Evolutionary conservation across 1,140 invertebrate genomes (phyloP).

Genomic region (Lasaia peninsularis): DNA sequence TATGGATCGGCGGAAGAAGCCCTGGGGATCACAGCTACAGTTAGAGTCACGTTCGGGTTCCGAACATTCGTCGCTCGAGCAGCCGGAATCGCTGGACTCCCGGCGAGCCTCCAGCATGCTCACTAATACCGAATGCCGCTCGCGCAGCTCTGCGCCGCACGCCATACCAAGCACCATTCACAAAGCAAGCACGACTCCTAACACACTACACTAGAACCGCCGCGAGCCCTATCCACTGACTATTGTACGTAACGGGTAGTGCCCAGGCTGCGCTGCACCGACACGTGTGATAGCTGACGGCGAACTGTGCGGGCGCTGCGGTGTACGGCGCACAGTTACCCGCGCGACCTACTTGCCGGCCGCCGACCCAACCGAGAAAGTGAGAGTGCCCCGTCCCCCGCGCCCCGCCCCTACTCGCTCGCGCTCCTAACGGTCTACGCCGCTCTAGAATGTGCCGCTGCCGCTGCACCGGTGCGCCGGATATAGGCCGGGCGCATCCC

Average conservation of each 20-base stretch:
- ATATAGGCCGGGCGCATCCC: slow-evolving; percentile 74
- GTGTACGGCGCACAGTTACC: slow-evolving; percentile 75
- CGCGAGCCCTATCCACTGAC: slow-evolving; percentile 36
- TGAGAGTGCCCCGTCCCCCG: slow-evolving; percentile 76
- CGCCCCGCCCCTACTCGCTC: slow-evolving; percentile 33
- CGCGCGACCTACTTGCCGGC: slow-evolving; percentile 83
- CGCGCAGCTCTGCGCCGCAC: slow-evolving; percentile 65
- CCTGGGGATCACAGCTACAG: slow-evolving; percentile 84
- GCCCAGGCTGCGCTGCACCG: slow-evolving; percentile 45
- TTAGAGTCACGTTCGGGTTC: slow-evolving; percentile 66
- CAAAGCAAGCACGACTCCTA: slow-evolving; percentile 26
- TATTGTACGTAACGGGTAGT: slow-evolving; percentile 22
- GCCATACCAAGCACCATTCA: slow-evolving; percentile 66
- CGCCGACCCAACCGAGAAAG: slow-evolving; percentile 81
- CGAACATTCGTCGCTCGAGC: slow-evolving; percentile 79
- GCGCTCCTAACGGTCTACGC: slow-evolving; percentile 67
- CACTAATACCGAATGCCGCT: slow-evolving; percentile 74
- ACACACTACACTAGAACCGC: slow-evolving; percentile 50
- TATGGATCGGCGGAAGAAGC: slow-evolving; percentile 92
- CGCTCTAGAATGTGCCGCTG: slow-evolving; percentile 73
- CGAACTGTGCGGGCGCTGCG: slow-evolving; percentile 70
- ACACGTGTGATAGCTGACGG: slow-evolving; percentile 58
- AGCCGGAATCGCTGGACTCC: slow-evolving; percentile 78
- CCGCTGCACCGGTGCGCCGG: slow-evolving; percentile 73
- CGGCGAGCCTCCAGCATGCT: slow-evolving; percentile 77